Evolutionary conservation across 2,888 invertebrate species (phyloP), one percentile per base, ranked within the genome.

Genomic region (Meiosimyza decipiens): DNA sequence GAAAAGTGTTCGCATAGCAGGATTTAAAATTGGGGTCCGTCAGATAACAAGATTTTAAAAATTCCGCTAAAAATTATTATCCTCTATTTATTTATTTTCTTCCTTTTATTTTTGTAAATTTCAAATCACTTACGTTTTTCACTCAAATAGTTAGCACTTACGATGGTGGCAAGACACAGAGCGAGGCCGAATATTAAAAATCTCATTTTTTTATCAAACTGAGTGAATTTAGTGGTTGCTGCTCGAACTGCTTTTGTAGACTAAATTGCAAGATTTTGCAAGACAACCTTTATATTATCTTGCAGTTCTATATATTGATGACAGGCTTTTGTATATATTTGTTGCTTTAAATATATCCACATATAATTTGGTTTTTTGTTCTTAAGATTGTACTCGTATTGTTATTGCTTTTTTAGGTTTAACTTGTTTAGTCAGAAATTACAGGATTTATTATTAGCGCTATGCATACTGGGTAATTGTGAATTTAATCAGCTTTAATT

Each of bases 1-100:
- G 54, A 15, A 71, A 54, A 50, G 49, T 62, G 15, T 28, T 7
- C 7, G 70, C 62, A n/a, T 54, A 63, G 47, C 70, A 71, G 13
- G n/a, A 18, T 22, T 52, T 47, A 18, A 63, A 71, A 4, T 63
- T 62, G 16, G 54, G 6, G 6, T 71, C 63, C n/a, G n/a, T 55
- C 9, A 69, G 60, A 6, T 28, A 16, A 18, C 70, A 71, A 11
- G n/a, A n/a, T 7, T 50, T 40, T 40, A 71, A 9, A 52, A 63
- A 63, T 3, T 63, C 11, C 16, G 70, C 70, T 71, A 47, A 18
- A 18, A 3, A 63, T 28, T 22, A 33, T 6, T 22, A 22, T 33
- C 54, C 16, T 22, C 2, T 11, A 28, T 65, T 9, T 28, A 28
- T 28, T 28, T 28, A 3, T 28, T 0, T 28, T 28, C 3, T 28